Base-by-base conservation (phyloP, 2,797 vertebrate species). In the Buceros bicornis region DNA sequence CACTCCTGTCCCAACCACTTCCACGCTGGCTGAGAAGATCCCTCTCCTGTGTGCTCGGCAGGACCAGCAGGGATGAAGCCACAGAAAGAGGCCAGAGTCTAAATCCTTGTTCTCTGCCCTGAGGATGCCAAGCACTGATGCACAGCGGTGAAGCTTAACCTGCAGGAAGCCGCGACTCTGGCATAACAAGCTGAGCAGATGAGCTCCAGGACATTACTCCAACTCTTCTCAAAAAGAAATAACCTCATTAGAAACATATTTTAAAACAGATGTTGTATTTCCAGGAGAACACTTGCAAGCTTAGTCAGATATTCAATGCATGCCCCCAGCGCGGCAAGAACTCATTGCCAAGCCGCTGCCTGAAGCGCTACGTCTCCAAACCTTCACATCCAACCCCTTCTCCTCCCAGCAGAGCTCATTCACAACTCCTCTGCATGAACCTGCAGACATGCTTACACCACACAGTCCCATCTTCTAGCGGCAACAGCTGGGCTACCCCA, bases 91-190 rank as follows among this genome's bases (percentile, higher is more conserved):
- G 12, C 5, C 67, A 66, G 26, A 76, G 57, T 61, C 11, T 9
- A 57, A 84, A 29, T 25, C 51, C 29, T 57, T 56, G 4, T 17
- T 79, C 64, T 70, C 24, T 66, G 31, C n/a, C 40, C 26, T 2
- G 0, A 3, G 1, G 48, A 37, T 10, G 15, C 3, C 43, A 5
- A 45, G 35, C 13, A 26, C 20, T 13, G 26, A 66, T 8, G 26
- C 8, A 29, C 5, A 33, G 35, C 6, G 14, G 45, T 28, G 85
- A 82, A 89, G 56, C 51, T 82, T 58, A 25, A 64, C 11, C 31
- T 35, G 6, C 7, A 62, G n/a, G 18, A 88, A 85, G 37, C 37
- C 45, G 22, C 2, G 2, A 22, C 31, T 43, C 53, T 47, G 28
- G 31, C 24, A 50, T 21, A 82, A 72, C 14, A 47, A 72, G 21